Evolutionary conservation across 1,140 invertebrate species (phyloP).

Genomic region (Papilio dardanus): DNA sequence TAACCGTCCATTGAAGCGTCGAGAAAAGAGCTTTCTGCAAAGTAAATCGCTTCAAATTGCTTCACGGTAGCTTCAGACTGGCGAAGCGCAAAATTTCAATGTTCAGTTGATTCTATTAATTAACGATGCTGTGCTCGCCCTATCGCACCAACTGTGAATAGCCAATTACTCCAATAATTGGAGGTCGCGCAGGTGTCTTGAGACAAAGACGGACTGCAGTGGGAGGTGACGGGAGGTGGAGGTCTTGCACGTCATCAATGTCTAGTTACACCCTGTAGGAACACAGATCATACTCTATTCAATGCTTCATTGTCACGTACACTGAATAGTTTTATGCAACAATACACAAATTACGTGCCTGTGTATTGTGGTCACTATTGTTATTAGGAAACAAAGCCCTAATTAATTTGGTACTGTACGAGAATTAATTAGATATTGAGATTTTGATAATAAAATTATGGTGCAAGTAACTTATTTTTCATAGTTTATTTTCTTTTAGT

Average conservation of each 20-base stretch:
- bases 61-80: slow-evolving; percentile 57
- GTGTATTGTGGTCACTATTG: not conserved
- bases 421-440: not conserved
- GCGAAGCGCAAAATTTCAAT: slow-evolving; percentile 72
- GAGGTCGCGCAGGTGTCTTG: slow-evolving; percentile 72
- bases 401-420: not conserved
- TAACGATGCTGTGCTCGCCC: slow-evolving; percentile 69
- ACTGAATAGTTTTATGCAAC: slow-evolving; percentile 16
- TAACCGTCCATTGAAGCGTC: slow-evolving; percentile 26
- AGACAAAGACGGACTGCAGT: slow-evolving; percentile 57
- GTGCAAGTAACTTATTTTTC: no score
- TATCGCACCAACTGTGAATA: slow-evolving; percentile 75
- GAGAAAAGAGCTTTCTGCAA: slow-evolving; percentile 36
- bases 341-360: not conserved
- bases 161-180: slow-evolving; percentile 80
- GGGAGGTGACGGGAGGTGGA: slow-evolving; percentile 30
- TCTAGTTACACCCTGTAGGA: not conserved
- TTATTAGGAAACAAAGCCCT: not conserved
- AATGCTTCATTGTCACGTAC: slow-evolving; percentile 20
- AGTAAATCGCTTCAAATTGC: slow-evolving; percentile 61
- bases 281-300: slow-evolving; percentile 22
- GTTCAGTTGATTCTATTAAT: slow-evolving; percentile 78
- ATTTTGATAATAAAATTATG: not conserved
- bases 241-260: slow-evolving; percentile 8
- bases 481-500: no score